Evolutionary conservation across 2,888 invertebrate species (phyloP).

Genomic region (Drosophila kokeensis): DNA sequence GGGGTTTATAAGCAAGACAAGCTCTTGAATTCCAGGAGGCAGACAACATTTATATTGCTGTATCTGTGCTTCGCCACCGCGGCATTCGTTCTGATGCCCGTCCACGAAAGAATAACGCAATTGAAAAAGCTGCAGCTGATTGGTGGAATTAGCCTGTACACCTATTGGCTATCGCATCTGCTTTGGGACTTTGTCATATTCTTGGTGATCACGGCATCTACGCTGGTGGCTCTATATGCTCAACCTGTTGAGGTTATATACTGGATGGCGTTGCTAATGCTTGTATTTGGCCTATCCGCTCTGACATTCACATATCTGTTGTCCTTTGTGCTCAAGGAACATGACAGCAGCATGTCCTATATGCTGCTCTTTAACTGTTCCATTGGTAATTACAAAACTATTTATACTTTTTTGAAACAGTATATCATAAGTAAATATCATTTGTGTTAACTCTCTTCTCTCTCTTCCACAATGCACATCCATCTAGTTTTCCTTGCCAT

Average conservation of each 20-base stretch:
- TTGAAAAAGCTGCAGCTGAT: slow-evolving; percentile 90
- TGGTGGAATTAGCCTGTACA: slow-evolving; percentile 88
- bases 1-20: fast-evolving
- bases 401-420: neutral
- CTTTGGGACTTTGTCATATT: slow-evolving; percentile 82
- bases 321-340: slow-evolving; percentile 87
- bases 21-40: fast-evolving
- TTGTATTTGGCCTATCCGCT: slow-evolving; percentile 35
- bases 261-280: neutral
- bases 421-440: neutral
- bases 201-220: neutral
- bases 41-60: slow-evolving; percentile 68
- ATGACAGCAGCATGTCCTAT: slow-evolving; percentile 76
- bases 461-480: neutral
- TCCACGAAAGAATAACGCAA: slow-evolving; percentile 88
- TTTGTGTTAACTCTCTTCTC: no score
- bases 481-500: slow-evolving; percentile 16
- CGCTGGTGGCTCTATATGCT: neutral
- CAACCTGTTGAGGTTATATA: fast-evolving
- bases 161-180: slow-evolving; percentile 90
- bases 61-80: slow-evolving; percentile 80
- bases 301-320: slow-evolving; percentile 33
- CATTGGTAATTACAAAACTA: slow-evolving; percentile 28
- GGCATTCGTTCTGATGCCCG: slow-evolving; percentile 87
- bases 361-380: slow-evolving; percentile 8